These are phyloP conservation scores for Mormyrus iriodes DNA, from an alignment of 2,113 vertebrate species.

Conservation along the genomic window DNA sequence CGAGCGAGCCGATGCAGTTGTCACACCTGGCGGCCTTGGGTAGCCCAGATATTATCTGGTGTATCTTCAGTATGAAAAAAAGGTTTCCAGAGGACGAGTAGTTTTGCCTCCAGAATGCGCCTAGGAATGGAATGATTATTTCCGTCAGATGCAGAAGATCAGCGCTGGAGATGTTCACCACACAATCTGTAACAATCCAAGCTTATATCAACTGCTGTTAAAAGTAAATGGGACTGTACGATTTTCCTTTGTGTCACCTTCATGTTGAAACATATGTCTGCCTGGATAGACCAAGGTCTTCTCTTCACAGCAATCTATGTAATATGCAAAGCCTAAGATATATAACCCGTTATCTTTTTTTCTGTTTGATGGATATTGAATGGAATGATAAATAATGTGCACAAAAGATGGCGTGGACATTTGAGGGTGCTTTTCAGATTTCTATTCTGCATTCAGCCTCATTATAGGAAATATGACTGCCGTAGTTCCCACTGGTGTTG, in stretches of 20 bases:
- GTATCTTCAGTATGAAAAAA: neutral
- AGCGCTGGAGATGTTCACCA: neutral
- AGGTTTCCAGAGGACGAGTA: neutral
- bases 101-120: neutral
- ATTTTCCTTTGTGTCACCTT: neutral
- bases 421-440: neutral
- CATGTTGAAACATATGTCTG: neutral
- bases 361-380: conserved; percentile 6
- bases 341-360: neutral
- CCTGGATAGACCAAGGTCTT: neutral
- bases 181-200: neutral
- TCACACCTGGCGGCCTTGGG: neutral
- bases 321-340: neutral
- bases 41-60: neutral
- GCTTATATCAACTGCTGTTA: neutral
- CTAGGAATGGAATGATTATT: neutral
- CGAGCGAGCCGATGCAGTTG: neutral
- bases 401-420: neutral
- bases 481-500: neutral
- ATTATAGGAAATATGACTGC: neutral
- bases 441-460: neutral
- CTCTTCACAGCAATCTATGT: neutral
- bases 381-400: neutral
- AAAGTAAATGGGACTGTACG: neutral
- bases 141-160: neutral